Base-by-base conservation (phyloP, 64 coral and sea anemone genomes). In the Cladopsammia gracilis region DNA sequence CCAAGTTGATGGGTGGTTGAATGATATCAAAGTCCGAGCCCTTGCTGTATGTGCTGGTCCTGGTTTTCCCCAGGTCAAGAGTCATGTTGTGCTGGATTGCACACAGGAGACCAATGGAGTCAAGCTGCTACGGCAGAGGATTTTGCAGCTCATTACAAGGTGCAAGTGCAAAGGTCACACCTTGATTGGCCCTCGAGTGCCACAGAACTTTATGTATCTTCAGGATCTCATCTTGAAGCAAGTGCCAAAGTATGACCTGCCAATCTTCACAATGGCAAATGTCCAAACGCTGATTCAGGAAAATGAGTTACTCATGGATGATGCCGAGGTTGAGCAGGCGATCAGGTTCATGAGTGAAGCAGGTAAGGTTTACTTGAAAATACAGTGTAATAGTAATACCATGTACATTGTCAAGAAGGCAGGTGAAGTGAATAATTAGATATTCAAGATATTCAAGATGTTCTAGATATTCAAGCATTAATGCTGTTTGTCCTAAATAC, bases 291-390 rank as follows among this genome's bases (percentile, higher is more conserved):
- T 98, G 25, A 76, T 94, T 46, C 82, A 91, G 48, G 96, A 94
- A 7, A 88, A 62, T 43, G 88, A 83, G 48, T 59, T 94, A 11
- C 5, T 69, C 6, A 98, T 88, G 82, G 87, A 83, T 10, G 96
- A 98, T 12, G 42, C 45, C 0, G 95, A 97, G 46, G 56, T 98
- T 46, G 89, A 74, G 14, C 96, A 98, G 73, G 96, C 96, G 34
- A 89, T 94, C 15, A 94, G 58, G 24, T 98, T 98, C 49, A 58
- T 98, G 23, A 83, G 78, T 76, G 96, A 98, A 83, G 96, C 96
- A 91, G 96, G 96, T 98, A 58, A 86, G 66, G 6, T 48, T n/a
- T 71, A 34, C 34, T 34, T 34, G 34, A 34, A 34, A 34, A 34
- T 34, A 34, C 34, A 34, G 34, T 48, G 10, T 13, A 56, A 19